Conservation (phyloP, 2,888 invertebrate genomes). For the Ptilodon capucinus region DNA sequence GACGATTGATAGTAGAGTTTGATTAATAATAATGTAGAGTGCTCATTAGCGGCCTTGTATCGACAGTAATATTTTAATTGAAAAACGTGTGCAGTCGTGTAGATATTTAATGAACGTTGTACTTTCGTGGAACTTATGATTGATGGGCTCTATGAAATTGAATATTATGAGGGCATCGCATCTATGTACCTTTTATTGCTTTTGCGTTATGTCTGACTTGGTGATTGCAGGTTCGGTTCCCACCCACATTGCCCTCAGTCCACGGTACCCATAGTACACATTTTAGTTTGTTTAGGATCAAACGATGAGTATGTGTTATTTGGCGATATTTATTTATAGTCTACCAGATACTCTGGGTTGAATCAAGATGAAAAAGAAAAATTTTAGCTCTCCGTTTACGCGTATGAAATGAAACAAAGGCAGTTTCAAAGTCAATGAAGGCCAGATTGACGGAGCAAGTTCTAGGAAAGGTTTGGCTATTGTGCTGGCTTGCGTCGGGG, state of each 20-base stretch:
- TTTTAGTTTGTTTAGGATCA: no score
- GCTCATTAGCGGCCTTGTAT: neutral
- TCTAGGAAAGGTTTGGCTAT: slow-evolving; percentile 17
- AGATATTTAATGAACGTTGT: neutral
- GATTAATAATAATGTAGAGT: neutral
- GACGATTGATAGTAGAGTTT: no score
- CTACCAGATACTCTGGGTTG: no score
- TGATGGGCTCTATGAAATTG: neutral
- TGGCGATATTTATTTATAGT: no score
- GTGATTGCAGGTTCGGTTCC: no score
- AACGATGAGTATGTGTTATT: no score
- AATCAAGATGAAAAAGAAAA: neutral
- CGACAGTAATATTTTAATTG: neutral
- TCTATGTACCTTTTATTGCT: neutral
- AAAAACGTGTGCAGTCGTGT: neutral
- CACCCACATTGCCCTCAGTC: no score
- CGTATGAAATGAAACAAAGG: neutral
- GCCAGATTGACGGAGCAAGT: slow-evolving; percentile 5
- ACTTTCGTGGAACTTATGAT: neutral
- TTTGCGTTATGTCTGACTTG: no score
- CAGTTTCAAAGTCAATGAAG: neutral
- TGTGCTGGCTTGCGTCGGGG: slow-evolving; percentile 17
- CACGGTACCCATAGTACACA: no score
- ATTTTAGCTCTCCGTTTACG: neutral
- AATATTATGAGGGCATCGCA: neutral